Conservation (phyloP, 1,140 invertebrate species). For the Monomorium pharaonis region DNA sequence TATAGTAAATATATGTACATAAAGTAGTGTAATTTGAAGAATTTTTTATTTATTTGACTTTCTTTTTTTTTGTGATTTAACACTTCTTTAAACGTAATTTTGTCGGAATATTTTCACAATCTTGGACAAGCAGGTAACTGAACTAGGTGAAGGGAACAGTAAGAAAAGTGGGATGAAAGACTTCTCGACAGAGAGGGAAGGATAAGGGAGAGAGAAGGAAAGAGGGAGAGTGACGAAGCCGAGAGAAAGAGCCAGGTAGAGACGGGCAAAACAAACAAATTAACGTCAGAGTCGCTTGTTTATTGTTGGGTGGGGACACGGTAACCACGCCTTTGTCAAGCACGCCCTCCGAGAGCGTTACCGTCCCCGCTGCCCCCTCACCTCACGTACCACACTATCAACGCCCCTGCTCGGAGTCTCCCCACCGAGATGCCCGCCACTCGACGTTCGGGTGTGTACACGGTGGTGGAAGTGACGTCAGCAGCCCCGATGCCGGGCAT, state of each 20-base stretch:
- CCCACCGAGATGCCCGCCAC: constrained; percentile 53
- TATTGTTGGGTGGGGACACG: constrained; percentile 84
- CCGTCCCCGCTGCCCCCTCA: constrained; percentile 61
- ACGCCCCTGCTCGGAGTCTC: constrained; percentile 69
- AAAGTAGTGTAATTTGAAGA: background rate
- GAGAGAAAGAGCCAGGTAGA: constrained; percentile 61
- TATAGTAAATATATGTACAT: no score
- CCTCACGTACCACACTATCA: constrained; percentile 69
- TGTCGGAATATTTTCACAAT: background rate
- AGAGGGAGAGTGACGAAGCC: constrained; percentile 30
- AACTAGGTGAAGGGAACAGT: constrained; percentile 13
- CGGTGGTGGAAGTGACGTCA: constrained; percentile 79
- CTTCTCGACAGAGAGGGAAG: background rate
- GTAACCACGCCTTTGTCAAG: constrained; percentile 84
- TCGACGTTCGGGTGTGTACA: constrained; percentile 48
- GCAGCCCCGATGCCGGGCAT: constrained; percentile 71
- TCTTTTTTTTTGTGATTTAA: background rate
- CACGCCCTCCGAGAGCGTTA: constrained; percentile 80
- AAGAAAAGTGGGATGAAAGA: constrained; percentile 49
- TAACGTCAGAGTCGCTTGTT: constrained; percentile 83
- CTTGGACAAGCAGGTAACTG: constrained; percentile 20
- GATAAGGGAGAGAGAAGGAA: constrained; percentile 22
- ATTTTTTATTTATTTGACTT: background rate
- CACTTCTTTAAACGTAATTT: background rate
- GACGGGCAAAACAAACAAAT: constrained; percentile 83